Conservation (phyloP, 2,797 vertebrate species). For the Lophius americanus region DNA sequence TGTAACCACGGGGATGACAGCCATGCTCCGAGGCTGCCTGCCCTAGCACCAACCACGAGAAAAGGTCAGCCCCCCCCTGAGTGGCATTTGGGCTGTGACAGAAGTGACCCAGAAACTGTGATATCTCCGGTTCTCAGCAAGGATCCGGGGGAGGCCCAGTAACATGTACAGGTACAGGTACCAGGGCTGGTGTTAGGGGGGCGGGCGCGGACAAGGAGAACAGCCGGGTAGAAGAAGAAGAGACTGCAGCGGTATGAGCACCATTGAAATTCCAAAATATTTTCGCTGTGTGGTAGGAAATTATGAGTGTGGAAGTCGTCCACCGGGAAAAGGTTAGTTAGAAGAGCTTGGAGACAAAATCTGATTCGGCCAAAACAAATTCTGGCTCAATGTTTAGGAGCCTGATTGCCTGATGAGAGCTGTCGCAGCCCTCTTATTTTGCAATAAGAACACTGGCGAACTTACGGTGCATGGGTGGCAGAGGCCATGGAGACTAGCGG, state of each 20-base stretch:
- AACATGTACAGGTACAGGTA: slow-evolving; percentile 50
- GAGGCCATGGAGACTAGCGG: slow-evolving; percentile 49
- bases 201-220: slow-evolving; percentile 13
- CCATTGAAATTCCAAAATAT: slow-evolving; percentile 68
- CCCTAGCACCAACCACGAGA: slow-evolving; percentile 50
- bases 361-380: slow-evolving; percentile 75
- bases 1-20: slow-evolving; percentile 62
- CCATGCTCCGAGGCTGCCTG: slow-evolving; percentile 47
- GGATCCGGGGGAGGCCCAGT: slow-evolving; percentile 39
- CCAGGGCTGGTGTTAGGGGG: slow-evolving; percentile 12
- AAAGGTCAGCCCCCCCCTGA: slow-evolving; percentile 77
- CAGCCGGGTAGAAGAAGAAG: slow-evolving; percentile 39
- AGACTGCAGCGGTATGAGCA: slow-evolving; percentile 15
- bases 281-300: slow-evolving; percentile 63
- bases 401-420: slow-evolving; percentile 79
- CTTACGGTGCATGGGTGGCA: slow-evolving; percentile 26
- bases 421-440: slow-evolving; percentile 81
- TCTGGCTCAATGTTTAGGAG: slow-evolving; percentile 62
- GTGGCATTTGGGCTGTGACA: slow-evolving; percentile 80
- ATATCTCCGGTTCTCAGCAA: slow-evolving; percentile 59
- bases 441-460: slow-evolving; percentile 80
- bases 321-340: slow-evolving; percentile 38
- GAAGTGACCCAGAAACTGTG: slow-evolving; percentile 73
- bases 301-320: slow-evolving; percentile 62
- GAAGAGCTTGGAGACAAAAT: slow-evolving; percentile 57